phyloP scores from a whole-genome alignment of 1,140 invertebrate genomes.

The Anthonomus grandis region DNA sequence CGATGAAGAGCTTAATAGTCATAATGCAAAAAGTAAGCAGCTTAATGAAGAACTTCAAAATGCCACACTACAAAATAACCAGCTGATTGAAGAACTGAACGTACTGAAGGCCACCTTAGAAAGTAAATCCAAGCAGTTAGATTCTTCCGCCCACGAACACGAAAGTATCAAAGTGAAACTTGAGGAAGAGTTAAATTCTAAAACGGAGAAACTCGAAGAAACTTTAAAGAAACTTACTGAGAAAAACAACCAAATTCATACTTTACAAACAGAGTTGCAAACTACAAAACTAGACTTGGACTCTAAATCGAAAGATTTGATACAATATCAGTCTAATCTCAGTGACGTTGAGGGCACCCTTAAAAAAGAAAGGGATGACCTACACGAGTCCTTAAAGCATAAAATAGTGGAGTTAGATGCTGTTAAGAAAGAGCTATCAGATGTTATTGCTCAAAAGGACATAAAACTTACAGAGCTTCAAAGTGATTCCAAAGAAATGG shows the following conservation, averaged over 20 bases:
- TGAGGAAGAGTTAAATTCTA: conserved; percentile 8
- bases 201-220: not conserved
- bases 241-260: conserved; percentile 23
- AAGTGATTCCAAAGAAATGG: conserved; percentile 13
- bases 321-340: conserved; percentile 30
- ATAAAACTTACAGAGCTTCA: conserved; percentile 12
- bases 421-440: conserved; percentile 46
- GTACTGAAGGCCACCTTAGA: conserved; percentile 3
- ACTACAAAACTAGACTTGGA: conserved; percentile 48
- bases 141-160: not conserved
- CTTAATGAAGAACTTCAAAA: conserved; percentile 6
- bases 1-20: conserved; percentile 2
- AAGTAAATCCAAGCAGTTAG: not conserved
- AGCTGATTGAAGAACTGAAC: not conserved
- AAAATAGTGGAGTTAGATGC: conserved; percentile 53
- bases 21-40: conserved; percentile 9
- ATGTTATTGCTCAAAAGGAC: conserved; percentile 7
- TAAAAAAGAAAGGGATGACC: conserved; percentile 34
- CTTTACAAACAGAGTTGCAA: conserved; percentile 31
- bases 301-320: conserved; percentile 45
- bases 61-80: conserved; percentile 2
- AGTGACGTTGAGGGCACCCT: conserved; percentile 31
- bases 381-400: conserved; percentile 41
- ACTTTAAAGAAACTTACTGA: not conserved
- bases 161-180: conserved; percentile 11